A percentile compares a stretch with the other conserved stretches of the same genome.
Conservation (phyloP, 2,113 vertebrate genomes). For the Caloenas nicobarica region DNA sequence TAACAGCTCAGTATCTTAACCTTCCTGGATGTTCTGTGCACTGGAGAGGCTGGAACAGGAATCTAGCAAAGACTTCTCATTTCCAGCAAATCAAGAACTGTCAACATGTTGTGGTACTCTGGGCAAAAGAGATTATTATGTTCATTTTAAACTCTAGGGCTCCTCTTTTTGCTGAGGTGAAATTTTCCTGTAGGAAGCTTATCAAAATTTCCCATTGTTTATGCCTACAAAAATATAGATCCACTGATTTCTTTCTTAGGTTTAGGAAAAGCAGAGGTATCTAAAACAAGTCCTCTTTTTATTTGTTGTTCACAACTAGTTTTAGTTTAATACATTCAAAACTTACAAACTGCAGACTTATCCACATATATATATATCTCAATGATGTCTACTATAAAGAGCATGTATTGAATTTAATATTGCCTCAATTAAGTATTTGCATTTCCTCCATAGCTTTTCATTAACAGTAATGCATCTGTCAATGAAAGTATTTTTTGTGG, state of each 20-base stretch:
- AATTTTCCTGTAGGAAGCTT: not conserved
- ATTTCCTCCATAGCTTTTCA: slow-evolving; percentile 16
- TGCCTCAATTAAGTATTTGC: not conserved
- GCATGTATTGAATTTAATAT: not conserved
- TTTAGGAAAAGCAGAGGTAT: not conserved
- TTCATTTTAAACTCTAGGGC: not conserved
- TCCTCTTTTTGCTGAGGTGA: not conserved
- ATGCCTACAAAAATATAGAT: not conserved
- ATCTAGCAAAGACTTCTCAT: not conserved
- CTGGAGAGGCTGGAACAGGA: not conserved
- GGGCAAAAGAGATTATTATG: not conserved
- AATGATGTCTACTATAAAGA: not conserved
- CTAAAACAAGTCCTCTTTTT: not conserved
- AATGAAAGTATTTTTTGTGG: not conserved
- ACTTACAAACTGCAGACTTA: not conserved
- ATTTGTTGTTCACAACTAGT: not conserved
- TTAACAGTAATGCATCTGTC: not conserved
- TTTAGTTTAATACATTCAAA: not conserved
- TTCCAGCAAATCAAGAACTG: not conserved
- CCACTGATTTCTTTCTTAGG: not conserved
- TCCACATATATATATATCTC: not conserved
- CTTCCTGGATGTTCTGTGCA: not conserved
- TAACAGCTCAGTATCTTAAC: not conserved
- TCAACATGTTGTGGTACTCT: not conserved
- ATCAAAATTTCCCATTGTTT: not conserved